A percentile compares a stretch with the other conserved stretches of the same genome.
phyloP scores from a whole-genome alignment of 2,888 invertebrate species.

The Deroplatys truncata region DNA sequence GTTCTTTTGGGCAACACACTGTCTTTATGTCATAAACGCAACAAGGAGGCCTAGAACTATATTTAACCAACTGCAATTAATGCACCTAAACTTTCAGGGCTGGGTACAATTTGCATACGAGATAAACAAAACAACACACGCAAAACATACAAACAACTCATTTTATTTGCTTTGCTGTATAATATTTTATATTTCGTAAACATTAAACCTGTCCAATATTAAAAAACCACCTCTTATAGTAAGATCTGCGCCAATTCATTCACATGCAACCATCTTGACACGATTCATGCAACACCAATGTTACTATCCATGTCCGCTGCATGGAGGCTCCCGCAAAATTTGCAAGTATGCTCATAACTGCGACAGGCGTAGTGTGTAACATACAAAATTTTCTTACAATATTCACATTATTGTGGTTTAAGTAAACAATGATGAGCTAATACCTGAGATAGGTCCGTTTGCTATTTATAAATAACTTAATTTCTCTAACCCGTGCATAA shows the following conservation, averaged over 20 bases:
- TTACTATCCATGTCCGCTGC: constrained; percentile 34
- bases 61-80: constrained; percentile 23
- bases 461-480: constrained; percentile 39
- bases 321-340: constrained; percentile 29
- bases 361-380: constrained; percentile 1
- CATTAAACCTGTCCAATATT: not conserved
- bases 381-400: not conserved
- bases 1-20: not conserved
- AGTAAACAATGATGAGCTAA: constrained; percentile 20
- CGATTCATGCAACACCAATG: constrained; percentile 38
- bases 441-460: constrained; percentile 37
- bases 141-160: not conserved
- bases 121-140: not conserved
- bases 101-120: not conserved
- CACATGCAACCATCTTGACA: constrained; percentile 42
- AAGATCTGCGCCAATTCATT: constrained; percentile 39
- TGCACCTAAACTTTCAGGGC: constrained; percentile 16
- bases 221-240: constrained; percentile 33
- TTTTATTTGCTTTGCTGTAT: not conserved
- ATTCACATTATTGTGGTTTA: constrained; percentile 3
- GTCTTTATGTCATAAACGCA: constrained; percentile 4
- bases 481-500: constrained; percentile 40
- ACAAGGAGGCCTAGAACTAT: constrained; percentile 17
- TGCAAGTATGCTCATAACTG: constrained; percentile 23
- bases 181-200: not conserved